Base-by-base conservation (phyloP, 2,797 vertebrate species). In the Dendrocincla fuliginosa region DNA sequence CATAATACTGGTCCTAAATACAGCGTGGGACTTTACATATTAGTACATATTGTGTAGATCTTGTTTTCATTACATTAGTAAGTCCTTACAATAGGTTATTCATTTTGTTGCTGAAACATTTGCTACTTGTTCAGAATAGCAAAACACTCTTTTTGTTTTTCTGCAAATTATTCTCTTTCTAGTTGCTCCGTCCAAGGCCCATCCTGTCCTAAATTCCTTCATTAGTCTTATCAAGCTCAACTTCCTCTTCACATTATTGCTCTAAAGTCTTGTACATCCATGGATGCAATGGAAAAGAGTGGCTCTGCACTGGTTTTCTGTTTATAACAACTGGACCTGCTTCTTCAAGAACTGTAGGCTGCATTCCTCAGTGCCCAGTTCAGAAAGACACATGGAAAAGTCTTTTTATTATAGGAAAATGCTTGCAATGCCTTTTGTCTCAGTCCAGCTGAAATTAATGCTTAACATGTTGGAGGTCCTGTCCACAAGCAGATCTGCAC, bases 21-120 rank as follows among this genome's bases (percentile, higher is more conserved):
- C 39, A 61, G 18, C 0, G 0, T 13, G 39, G 17, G 25, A 5
- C 5, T 87, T 68, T 75, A 47, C 19, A 19, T 53, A 30, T 32
- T n/a, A 55, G 32, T 27, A 37, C 4, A 1, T 81, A 17, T 6
- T 28, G 20, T 49, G 30, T 61, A 84, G 39, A 35, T 50, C 23
- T 69, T 73, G 14, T 13, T 84, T 75, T 46, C 78, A 9, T 47
- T 6, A 37, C 18, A 5, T 35, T 65, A 61, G 30, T 57, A 92
- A 79, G 12, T 65, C 23, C 49, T 81, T 75, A 49, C 8, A 74
- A 16, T 22, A 67, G 4, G 11, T 23, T 53, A 2, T 56, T 67
- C 6, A 7, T 44, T 35, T 22, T 42, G 46, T 33, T 33, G 0
- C 27, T 84, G 35, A 10, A 47, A 41, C 6, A n/a, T 79, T 68